Conservation (phyloP, 2,797 vertebrate species). For the Brotula barbata region DNA sequence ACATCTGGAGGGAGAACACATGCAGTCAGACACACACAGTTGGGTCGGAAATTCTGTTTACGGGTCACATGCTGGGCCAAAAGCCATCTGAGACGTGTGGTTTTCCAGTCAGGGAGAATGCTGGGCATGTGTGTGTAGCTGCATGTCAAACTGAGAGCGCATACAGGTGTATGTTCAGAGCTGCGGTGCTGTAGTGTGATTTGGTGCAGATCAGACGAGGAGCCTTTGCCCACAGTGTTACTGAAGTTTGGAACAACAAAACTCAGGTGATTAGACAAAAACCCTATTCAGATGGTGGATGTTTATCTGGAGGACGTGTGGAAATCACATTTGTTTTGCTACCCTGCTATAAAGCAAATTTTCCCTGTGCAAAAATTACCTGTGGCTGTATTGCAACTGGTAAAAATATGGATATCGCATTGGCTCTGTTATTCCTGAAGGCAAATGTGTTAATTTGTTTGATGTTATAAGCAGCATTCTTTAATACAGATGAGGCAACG, state of each 20-base stretch:
- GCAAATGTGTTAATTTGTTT: too few relatives aligned
- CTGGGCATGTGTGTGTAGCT: constrained; percentile 67
- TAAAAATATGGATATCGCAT: too few relatives aligned
- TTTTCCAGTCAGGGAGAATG: constrained; percentile 39
- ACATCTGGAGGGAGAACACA: constrained; percentile 85
- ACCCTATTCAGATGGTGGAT: too few relatives aligned
- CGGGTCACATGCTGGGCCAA: constrained; percentile 35
- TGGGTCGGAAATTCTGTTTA: constrained; percentile 53
- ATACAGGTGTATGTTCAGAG: constrained; percentile 49
- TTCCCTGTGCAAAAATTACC: too few relatives aligned
- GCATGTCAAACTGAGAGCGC: constrained; percentile 66
- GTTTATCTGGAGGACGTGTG: too few relatives aligned
- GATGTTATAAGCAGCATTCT: too few relatives aligned
- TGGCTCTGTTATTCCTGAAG: too few relatives aligned
- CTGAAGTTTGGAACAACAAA: neutral
- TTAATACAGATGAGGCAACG: too few relatives aligned
- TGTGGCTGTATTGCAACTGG: too few relatives aligned
- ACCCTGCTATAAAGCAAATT: too few relatives aligned
- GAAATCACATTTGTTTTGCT: too few relatives aligned
- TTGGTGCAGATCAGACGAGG: neutral
- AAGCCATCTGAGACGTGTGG: constrained; percentile 52
- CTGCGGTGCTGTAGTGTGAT: neutral
- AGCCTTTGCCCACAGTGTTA: neutral
- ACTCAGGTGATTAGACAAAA: too few relatives aligned
- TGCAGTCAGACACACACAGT: constrained; percentile 50